These are phyloP conservation scores for Hecatera dysodea DNA, from an alignment of 2,888 invertebrate species.

Conservation along the genomic window DNA sequence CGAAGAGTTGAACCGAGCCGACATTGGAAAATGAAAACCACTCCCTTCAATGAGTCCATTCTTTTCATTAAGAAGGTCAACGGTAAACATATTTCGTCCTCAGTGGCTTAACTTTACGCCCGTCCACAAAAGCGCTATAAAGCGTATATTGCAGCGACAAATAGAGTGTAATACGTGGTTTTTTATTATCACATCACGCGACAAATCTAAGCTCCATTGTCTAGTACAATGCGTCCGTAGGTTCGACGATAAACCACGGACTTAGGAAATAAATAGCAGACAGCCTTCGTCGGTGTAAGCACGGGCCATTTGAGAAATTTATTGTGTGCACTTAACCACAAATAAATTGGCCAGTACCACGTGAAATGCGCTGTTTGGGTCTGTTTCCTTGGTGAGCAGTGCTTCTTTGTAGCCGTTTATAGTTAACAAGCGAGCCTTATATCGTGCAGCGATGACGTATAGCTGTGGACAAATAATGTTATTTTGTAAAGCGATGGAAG, in stretches of 20 bases:
- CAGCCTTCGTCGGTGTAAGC: slow-evolving; percentile 86
- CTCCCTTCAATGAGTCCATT: slow-evolving; percentile 31
- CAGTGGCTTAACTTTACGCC: slow-evolving; percentile 73
- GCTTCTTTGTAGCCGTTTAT: slow-evolving; percentile 65
- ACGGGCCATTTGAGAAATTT: slow-evolving; percentile 90
- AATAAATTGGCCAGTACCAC: slow-evolving; percentile 88
- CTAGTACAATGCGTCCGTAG: slow-evolving; percentile 79
- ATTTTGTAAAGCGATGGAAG: slow-evolving; percentile 45
- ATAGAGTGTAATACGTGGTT: slow-evolving; percentile 76
- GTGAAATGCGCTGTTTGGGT: slow-evolving; percentile 78
- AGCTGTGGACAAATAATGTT: slow-evolving; percentile 51
- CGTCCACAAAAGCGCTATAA: slow-evolving; percentile 74
- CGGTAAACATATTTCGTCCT: slow-evolving; percentile 61
- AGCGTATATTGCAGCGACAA: slow-evolving; percentile 77
- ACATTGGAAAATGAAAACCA: slow-evolving; percentile 60
- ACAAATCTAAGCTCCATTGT: slow-evolving; percentile 83
- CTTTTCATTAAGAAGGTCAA: slow-evolving; percentile 63
- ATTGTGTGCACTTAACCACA: slow-evolving; percentile 90
- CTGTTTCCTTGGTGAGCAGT: slow-evolving; percentile 73
- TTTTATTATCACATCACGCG: slow-evolving; percentile 81
- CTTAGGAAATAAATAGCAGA: slow-evolving; percentile 88
- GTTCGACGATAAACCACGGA: slow-evolving; percentile 82
- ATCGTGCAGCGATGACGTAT: slow-evolving; percentile 43
- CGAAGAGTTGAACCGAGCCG: slow-evolving; percentile 43
- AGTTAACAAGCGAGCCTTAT: slow-evolving; percentile 68